Evolutionary conservation across 2,113 vertebrate species (phyloP).

Genomic region (Pteruthius melanotis): DNA sequence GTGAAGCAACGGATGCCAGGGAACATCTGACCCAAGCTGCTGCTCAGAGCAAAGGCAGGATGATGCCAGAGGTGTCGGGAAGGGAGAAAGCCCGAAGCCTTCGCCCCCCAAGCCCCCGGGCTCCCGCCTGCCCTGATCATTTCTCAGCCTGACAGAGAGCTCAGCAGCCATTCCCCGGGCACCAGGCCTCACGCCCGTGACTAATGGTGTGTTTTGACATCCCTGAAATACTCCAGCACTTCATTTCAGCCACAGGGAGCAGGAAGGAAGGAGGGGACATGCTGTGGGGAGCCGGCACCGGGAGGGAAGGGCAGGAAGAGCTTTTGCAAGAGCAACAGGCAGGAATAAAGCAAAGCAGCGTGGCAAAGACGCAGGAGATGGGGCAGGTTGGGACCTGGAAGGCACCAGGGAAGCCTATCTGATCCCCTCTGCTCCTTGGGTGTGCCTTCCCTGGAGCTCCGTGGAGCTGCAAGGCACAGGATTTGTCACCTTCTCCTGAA

Average conservation of each 20-base stretch:
- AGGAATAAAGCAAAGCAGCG: neutral
- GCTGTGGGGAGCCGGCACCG: neutral
- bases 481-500: neutral
- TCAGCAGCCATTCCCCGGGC: conserved; percentile 26
- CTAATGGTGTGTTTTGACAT: conserved; percentile 64
- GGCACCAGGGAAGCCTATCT: neutral
- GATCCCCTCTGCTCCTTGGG: neutral
- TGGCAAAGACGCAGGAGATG: fast-evolving
- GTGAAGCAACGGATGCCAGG: neutral
- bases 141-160: neutral
- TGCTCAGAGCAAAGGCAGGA: neutral
- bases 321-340: conserved; percentile 9
- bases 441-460: neutral
- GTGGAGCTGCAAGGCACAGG: neutral
- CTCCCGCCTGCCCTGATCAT: neutral
- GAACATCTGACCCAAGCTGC: neutral
- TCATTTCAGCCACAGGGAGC: conserved; percentile 34
- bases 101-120: fast-evolving
- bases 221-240: conserved; percentile 56
- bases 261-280: conserved; percentile 22
- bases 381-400: neutral
- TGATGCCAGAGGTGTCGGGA: fast-evolving
- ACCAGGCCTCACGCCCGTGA: conserved; percentile 16
- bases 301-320: neutral
- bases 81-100: neutral